Percentiles rank a stretch among this genome's conserved stretches.
These are phyloP conservation scores for Microctonus hyperodae DNA, from an alignment of 2,888 invertebrate genomes.

Conservation along the genomic window DNA sequence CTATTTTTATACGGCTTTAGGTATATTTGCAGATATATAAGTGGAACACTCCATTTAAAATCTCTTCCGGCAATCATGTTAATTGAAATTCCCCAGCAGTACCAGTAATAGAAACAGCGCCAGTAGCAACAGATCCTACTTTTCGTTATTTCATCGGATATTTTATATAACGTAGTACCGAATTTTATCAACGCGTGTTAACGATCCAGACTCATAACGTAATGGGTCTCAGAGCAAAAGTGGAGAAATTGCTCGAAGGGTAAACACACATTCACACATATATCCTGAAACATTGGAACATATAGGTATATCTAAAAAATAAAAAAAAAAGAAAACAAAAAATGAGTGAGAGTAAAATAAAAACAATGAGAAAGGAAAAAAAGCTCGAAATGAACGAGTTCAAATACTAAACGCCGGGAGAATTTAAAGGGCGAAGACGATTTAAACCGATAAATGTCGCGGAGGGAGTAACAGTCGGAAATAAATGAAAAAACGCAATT, in stretches of 20 bases:
- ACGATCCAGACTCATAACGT: conserved; percentile 21
- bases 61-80: conserved; percentile 24
- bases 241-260: neutral
- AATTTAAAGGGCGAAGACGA: conserved; percentile 25
- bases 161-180: neutral
- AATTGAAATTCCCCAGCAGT: conserved; percentile 20
- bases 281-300: neutral
- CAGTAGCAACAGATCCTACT: neutral
- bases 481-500: conserved; percentile 32
- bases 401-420: conserved; percentile 15
- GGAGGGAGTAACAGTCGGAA: conserved; percentile 15
- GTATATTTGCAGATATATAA: neutral
- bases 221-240: conserved; percentile 4
- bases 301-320: neutral
- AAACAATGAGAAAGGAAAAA: conserved; percentile 8
- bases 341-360: neutral
- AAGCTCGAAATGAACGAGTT: conserved; percentile 21
- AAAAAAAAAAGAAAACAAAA: neutral
- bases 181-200: conserved; percentile 18
- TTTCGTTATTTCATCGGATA: conserved; percentile 3
- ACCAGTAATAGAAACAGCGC: neutral
- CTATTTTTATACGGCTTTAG: neutral
- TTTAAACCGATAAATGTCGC: conserved; percentile 33
- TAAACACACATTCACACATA: neutral
- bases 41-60: neutral